Percentiles rank a stretch among this genome's conserved stretches.
These are phyloP conservation scores for Ceratina calcarata DNA, from an alignment of 1,140 invertebrate species.

Conservation along the genomic window DNA sequence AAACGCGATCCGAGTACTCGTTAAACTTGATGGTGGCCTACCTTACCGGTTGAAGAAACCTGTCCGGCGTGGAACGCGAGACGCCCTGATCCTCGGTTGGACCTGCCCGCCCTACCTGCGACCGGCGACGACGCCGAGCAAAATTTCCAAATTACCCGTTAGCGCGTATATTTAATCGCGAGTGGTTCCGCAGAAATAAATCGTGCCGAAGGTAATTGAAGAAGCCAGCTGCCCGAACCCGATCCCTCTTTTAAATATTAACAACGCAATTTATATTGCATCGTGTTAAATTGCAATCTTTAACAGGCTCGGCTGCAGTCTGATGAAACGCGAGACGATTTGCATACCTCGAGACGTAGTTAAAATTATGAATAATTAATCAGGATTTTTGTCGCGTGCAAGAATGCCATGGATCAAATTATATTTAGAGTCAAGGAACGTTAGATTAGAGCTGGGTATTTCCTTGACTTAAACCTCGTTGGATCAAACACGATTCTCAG, in stretches of 20 bases:
- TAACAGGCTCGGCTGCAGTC: neutral
- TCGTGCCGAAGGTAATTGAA: constrained; percentile 27
- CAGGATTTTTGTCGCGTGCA: neutral
- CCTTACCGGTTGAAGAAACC: constrained; percentile 74
- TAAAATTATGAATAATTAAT: neutral
- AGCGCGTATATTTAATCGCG: neutral
- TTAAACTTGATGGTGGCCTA: constrained; percentile 69
- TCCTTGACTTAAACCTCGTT: neutral
- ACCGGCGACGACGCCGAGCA: neutral
- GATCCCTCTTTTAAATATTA: constrained; percentile 22
- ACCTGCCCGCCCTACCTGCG: neutral
- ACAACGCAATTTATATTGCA: neutral
- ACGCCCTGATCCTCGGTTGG: constrained; percentile 22
- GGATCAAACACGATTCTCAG: too few relatives aligned
- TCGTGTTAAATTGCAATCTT: constrained; percentile 13
- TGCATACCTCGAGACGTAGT: neutral
- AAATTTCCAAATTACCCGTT: constrained; percentile 30
- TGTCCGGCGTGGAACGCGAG: constrained; percentile 23
- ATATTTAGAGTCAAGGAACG: neutral
- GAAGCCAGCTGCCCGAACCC: constrained; percentile 11
- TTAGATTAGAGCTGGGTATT: neutral
- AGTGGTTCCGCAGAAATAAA: constrained; percentile 14
- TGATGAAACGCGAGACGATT: neutral
- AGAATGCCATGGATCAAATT: neutral
- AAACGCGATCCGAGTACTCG: constrained; percentile 66